Evolutionary conservation across 2,797 vertebrate genomes (phyloP).

Genomic region (Bovichtus diacanthus): DNA sequence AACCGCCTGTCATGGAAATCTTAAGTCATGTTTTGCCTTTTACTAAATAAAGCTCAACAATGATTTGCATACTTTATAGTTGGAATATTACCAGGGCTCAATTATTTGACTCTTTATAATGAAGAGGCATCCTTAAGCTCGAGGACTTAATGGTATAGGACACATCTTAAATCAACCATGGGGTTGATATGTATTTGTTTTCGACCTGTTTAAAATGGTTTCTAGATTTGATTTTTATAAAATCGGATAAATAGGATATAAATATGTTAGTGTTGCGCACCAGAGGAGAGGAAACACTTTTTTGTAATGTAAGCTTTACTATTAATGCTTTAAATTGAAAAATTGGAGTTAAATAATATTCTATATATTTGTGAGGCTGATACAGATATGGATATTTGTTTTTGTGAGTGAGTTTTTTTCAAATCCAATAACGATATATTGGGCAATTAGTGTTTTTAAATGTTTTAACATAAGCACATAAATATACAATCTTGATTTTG

Average conservation of each 20-base stretch:
- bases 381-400: neutral
- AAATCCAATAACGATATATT: too few species aligned
- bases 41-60: neutral
- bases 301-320: neutral
- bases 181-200: too few species aligned
- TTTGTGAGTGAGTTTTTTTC: too few species aligned
- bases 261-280: neutral
- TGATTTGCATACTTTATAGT: neutral
- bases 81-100: neutral
- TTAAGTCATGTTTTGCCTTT: neutral
- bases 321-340: neutral
- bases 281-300: neutral
- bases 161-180: neutral
- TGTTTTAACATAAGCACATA: too few species aligned
- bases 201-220: neutral
- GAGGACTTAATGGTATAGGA: too few species aligned
- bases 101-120: neutral
- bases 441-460: too few species aligned
- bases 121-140: neutral
- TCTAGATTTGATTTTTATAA: neutral
- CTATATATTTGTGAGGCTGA: neutral
- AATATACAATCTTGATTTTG: slow-evolving; percentile 15
- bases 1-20: neutral
- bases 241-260: neutral
- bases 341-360: neutral